Base-by-base conservation (phyloP, 2,797 vertebrate species). In the Protonibea diacanthus region DNA sequence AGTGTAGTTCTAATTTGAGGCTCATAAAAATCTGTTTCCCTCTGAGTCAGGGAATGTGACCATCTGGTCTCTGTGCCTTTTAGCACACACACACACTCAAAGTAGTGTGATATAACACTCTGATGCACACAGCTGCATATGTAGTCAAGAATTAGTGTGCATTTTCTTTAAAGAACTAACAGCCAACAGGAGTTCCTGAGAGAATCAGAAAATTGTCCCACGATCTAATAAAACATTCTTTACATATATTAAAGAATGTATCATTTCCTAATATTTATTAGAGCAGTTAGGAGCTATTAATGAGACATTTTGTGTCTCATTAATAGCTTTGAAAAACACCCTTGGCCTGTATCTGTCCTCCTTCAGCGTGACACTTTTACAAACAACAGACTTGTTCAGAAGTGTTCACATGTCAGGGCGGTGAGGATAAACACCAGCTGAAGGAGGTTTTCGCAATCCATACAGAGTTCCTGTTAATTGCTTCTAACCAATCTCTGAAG, bases 1-100 rank as follows among this genome's bases (percentile, higher is more conserved):
- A 47, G 9, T 45, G 5, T 29, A 12, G 29, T 8, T 71, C 2
- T 25, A 20, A 0, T 52, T 45, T 49, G 14, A 13, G n/a, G 17
- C 17, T 40, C 15, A 27, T 14, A 57, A 40, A 63, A 66, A 29
- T 67, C 60, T 20, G 44, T 48, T 51, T 62, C 6, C 48, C 12
- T 25, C 18, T n/a, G 4, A 4, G 55, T 23, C 29, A 10, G n/a
- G 42, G 52, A 13, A 18, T 58, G 53, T 25, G 47, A n/a, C 52
- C 70, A 64, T 76, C 49, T 85, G 72, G 2, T 76, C 23, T 65
- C 17, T 8, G 44, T 71, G 52, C 38, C n/a, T 68, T 23, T 70
- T 13, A 60, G 33, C n/a, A n/a, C n/a, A n/a, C 29, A 10, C 51
- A 72, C 62, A 63, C 27, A 49, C 45, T 63, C 73, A 5, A 18